Evolutionary conservation across 2,113 vertebrate species (phyloP).

Genomic region (Catharus fuscescens): DNA sequence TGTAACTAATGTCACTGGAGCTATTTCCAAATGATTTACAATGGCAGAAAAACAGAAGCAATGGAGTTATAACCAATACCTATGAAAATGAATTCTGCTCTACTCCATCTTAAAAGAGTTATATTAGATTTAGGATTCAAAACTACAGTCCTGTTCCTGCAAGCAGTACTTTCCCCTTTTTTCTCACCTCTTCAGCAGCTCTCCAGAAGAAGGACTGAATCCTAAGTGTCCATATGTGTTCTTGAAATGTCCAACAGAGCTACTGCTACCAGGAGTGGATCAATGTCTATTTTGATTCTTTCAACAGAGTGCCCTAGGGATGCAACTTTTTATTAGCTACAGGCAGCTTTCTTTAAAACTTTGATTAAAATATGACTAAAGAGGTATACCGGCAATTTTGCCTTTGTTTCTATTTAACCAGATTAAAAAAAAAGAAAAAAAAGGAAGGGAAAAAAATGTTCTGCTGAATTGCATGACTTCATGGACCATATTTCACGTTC

Average conservation of each 20-base stretch:
- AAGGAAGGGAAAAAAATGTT: neutral
- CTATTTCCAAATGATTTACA: neutral
- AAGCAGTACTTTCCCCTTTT: neutral
- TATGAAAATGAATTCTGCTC: neutral
- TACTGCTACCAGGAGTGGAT: neutral
- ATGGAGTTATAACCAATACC: neutral
- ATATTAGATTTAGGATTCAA: neutral
- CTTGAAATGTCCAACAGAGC: neutral
- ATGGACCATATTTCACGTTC: constrained; percentile 68
- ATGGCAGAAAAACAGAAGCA: neutral
- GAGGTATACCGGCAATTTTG: constrained; percentile 29
- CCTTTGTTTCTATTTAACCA: constrained; percentile 53
- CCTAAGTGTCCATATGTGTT: accelerated
- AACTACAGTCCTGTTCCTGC: neutral
- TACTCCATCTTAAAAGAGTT: neutral
- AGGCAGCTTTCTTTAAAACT: neutral
- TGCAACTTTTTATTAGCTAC: neutral
- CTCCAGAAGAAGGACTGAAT: neutral
- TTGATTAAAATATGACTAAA: constrained; percentile 47
- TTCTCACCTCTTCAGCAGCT: neutral
- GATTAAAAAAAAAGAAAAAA: neutral
- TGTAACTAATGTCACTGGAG: neutral
- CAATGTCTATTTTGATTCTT: neutral
- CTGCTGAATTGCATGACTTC: constrained; percentile 73
- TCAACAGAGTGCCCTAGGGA: neutral